These are phyloP conservation scores for Altica lythri DNA, from an alignment of 2,888 invertebrate species.

Conservation along the genomic window DNA sequence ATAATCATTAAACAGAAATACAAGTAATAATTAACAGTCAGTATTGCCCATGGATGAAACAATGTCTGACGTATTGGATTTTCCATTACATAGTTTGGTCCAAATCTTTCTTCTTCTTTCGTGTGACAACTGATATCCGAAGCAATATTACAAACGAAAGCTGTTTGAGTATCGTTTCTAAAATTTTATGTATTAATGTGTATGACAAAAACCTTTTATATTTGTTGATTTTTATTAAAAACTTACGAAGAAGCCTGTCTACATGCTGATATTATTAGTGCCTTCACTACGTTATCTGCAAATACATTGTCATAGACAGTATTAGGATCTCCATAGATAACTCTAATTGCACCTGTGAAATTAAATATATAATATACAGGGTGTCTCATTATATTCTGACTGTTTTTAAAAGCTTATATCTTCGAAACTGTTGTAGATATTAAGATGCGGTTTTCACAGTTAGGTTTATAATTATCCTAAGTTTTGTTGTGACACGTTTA, in stretches of 20 bases:
- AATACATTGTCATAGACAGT: neutral
- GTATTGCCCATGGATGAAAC: neutral
- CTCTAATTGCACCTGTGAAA: neutral
- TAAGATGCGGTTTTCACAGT: no score
- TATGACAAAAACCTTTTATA: no score
- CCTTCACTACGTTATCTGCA: constrained; percentile 3
- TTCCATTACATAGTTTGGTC: neutral
- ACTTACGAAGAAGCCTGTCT: neutral
- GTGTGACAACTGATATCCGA: neutral
- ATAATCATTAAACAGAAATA: no score
- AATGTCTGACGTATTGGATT: neutral
- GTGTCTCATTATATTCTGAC: neutral
- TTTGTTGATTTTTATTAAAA: no score
- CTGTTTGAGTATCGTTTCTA: neutral
- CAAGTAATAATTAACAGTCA: neutral
- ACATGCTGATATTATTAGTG: constrained; percentile 1
- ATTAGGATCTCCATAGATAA: neutral
- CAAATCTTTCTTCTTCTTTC: neutral
- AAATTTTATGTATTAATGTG: no score
- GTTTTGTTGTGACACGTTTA: no score
- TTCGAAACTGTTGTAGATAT: no score
- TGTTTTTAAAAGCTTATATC: no score
- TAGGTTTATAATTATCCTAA: no score
- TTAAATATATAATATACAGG: neutral
- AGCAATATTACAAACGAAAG: neutral